phyloP scores from a whole-genome alignment of 2,797 vertebrate genomes.

The Alectoris magna region DNA sequence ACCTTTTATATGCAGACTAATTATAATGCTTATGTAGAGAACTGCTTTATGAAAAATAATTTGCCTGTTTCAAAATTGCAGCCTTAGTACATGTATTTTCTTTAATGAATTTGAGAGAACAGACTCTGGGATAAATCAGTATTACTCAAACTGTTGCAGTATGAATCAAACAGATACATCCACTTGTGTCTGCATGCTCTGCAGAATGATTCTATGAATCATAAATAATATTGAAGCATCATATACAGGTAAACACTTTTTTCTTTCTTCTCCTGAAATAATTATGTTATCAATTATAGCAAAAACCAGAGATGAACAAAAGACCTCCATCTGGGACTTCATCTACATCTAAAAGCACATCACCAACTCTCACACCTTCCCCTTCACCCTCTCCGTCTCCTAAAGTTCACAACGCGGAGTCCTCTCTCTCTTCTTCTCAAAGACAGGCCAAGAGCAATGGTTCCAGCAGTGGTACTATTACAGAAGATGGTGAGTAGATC shows the following conservation, averaged over 20 bases:
- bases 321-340: slow-evolving; percentile 92
- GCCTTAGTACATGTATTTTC: background rate
- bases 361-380: slow-evolving; percentile 91
- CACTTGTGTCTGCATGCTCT: background rate
- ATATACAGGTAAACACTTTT: background rate
- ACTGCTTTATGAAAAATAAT: background rate
- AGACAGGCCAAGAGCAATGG: slow-evolving; percentile 94
- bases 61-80: background rate
- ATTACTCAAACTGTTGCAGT: background rate
- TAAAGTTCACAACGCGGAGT: slow-evolving; percentile 82
- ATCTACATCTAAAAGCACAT: slow-evolving; percentile 96
- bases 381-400: slow-evolving; percentile 90
- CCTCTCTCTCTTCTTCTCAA: slow-evolving; percentile 90
- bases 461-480: slow-evolving; percentile 97
- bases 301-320: slow-evolving; percentile 90
- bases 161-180: background rate
- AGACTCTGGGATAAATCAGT: background rate
- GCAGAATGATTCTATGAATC: background rate
- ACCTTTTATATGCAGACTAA: background rate
- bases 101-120: background rate
- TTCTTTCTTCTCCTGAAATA: background rate
- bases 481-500: slow-evolving; percentile 89
- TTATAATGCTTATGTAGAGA: background rate
- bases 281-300: slow-evolving; percentile 36
- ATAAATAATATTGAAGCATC: background rate